A percentile compares a stretch with the other conserved stretches of the same genome.
Conservation (phyloP, 2,113 vertebrate genomes). For the Hypocryptadius cinnamomeus region DNA sequence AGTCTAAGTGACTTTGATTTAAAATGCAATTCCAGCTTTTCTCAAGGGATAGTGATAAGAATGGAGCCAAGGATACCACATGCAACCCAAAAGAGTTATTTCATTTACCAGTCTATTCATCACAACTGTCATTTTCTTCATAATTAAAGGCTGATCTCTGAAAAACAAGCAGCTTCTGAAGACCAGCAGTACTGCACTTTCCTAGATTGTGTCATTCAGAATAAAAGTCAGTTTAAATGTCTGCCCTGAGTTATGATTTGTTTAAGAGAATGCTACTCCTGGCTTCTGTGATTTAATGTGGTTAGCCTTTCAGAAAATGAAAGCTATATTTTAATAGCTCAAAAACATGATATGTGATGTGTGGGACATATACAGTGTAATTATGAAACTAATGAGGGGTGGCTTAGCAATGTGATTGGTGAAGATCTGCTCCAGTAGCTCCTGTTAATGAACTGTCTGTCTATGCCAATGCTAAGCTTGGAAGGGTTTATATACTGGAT, state of each 20-base stretch:
- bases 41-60: background rate
- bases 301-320: constrained; percentile 62
- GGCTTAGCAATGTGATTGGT: constrained; percentile 43
- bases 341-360: constrained; percentile 47
- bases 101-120: constrained; percentile 8
- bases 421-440: constrained; percentile 21
- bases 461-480: background rate
- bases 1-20: constrained; percentile 15
- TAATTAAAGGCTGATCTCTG: constrained; percentile 49
- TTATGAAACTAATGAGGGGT: constrained; percentile 65
- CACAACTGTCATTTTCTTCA: constrained; percentile 3
- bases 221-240: background rate
- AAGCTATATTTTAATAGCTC: constrained; percentile 50
- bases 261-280: constrained; percentile 24
- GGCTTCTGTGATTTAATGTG: constrained; percentile 42
- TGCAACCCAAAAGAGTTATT: background rate
- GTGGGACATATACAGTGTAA: constrained; percentile 49
- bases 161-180: background rate
- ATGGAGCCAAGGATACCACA: background rate
- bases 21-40: background rate
- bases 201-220: constrained; percentile 18
- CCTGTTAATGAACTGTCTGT: constrained; percentile 30
- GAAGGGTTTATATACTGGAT: constrained; percentile 16
- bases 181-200: constrained; percentile 23
- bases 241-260: constrained; percentile 31